phyloP scores from a whole-genome alignment of 2,888 invertebrate species.

The Incurvaria masculella region DNA sequence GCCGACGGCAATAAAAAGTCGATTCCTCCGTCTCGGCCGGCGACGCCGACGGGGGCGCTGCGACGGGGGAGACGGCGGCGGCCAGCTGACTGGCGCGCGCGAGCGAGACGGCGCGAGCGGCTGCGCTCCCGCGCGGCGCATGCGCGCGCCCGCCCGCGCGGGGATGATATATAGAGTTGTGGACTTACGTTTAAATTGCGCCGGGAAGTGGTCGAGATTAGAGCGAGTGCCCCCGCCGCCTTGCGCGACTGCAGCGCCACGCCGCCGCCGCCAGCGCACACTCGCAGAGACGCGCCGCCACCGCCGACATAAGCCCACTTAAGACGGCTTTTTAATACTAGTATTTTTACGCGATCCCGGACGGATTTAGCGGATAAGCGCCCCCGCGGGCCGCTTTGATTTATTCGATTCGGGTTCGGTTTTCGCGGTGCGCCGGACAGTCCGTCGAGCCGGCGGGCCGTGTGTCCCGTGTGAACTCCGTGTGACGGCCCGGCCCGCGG shows the following conservation, averaged over 20 bases:
- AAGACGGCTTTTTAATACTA: constrained; percentile 73
- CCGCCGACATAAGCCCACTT: constrained; percentile 65
- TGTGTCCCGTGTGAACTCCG: neutral
- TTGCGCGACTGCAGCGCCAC: constrained; percentile 14
- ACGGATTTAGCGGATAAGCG: constrained; percentile 56
- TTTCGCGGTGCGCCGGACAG: constrained; percentile 12
- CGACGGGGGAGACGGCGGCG: neutral
- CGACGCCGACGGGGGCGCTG: neutral
- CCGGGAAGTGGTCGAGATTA: constrained; percentile 74
- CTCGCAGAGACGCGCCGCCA: constrained; percentile 63
- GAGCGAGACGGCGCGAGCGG: constrained; percentile 17
- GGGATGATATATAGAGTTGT: constrained; percentile 72
- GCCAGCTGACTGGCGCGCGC: constrained; percentile 44
- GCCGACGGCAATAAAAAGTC: constrained; percentile 52
- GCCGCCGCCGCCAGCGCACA: constrained; percentile 28
- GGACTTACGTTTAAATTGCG: constrained; percentile 73
- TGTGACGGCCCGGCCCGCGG: neutral
- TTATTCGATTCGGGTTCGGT: constrained; percentile 50
- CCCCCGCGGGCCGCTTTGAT: constrained; percentile 51
- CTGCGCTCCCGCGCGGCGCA: constrained; percentile 19
- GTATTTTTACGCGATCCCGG: constrained; percentile 60
- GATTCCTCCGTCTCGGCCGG: constrained; percentile 26
- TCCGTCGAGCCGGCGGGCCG: neutral
- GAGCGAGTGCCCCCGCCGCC: constrained; percentile 34
- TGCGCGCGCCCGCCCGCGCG: constrained; percentile 36